A percentile compares a stretch with the other conserved stretches of the same genome.
These are phyloP conservation scores for Chlorodrepanis virens DNA, from an alignment of 2,113 vertebrate genomes.

Conservation along the genomic window DNA sequence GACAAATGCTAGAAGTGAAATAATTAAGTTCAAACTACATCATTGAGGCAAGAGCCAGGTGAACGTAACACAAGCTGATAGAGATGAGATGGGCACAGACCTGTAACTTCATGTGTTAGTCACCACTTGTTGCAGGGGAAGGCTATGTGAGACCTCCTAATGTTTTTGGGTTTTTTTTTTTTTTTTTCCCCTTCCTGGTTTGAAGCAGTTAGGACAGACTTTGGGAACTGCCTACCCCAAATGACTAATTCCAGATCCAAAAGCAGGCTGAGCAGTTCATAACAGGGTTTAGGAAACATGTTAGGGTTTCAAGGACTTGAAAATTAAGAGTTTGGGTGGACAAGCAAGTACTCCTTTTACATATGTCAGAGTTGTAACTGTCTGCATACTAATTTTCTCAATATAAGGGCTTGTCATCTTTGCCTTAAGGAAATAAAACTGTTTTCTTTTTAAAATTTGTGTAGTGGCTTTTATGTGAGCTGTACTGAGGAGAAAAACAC, in stretches of 20 bases:
- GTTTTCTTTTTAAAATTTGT: not conserved
- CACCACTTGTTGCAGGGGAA: not conserved
- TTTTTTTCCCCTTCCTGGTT: not conserved
- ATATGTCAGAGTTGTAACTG: not conserved
- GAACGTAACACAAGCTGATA: not conserved
- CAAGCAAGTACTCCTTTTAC: not conserved
- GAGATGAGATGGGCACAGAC: not conserved
- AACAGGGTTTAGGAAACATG: not conserved
- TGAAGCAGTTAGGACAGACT: not conserved
- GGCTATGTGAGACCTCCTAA: not conserved
- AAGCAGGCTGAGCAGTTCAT: not conserved
- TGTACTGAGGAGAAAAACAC: slow-evolving; percentile 30
- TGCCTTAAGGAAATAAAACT: not conserved
- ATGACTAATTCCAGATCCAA: not conserved
- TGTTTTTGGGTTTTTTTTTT: not conserved
- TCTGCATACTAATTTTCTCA: slow-evolving; percentile 11
- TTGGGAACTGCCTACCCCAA: not conserved
- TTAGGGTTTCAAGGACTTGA: not conserved
- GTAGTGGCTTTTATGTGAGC: not conserved
- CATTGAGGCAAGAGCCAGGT: not conserved
- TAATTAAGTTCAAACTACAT: not conserved
- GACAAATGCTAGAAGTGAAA: slow-evolving; percentile 21
- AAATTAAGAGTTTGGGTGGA: not conserved
- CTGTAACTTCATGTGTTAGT: not conserved
- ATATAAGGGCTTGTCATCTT: not conserved